These are phyloP conservation scores for Pinna nobilis DNA, from an alignment of 1,140 invertebrate species.

Conservation along the genomic window DNA sequence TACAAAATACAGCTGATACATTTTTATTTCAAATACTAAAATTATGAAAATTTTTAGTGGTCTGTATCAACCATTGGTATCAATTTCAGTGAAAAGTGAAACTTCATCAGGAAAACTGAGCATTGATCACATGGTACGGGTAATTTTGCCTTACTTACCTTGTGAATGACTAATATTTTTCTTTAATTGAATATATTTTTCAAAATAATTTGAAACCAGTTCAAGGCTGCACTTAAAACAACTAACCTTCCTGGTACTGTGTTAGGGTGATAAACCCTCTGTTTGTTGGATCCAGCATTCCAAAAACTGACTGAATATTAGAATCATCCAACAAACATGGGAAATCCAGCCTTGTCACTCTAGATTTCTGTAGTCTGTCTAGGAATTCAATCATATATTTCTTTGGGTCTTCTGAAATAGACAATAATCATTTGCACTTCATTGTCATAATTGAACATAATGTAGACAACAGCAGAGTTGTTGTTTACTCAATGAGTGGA, in stretches of 20 bases:
- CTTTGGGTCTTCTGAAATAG: conserved; percentile 59
- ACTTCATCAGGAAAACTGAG: not conserved
- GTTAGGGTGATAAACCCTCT: conserved; percentile 59
- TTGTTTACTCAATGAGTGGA: too few species aligned
- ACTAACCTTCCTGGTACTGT: conserved; percentile 65
- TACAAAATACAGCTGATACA: too few species aligned
- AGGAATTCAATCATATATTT: conserved; percentile 58
- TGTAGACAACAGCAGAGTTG: too few species aligned
- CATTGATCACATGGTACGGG: not conserved
- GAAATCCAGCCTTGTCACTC: conserved; percentile 49
- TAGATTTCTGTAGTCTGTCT: conserved; percentile 59
- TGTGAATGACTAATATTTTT: not conserved
- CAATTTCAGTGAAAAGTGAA: too few species aligned
- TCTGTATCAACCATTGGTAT: too few species aligned
- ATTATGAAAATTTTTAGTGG: too few species aligned
- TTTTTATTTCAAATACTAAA: too few species aligned
- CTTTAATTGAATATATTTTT: not conserved
- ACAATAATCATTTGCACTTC: not conserved
- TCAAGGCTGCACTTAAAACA: not conserved
- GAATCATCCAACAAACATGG: conserved; percentile 66
- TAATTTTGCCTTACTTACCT: too few species aligned
- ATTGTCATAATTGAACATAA: too few species aligned
- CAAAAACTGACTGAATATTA: conserved; percentile 67
- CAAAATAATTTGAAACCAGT: not conserved
- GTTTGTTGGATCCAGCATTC: conserved; percentile 68